Percentiles rank a stretch among this genome's conserved stretches.
Evolutionary conservation across 2,113 vertebrate genomes (phyloP).

Genomic region (Tringa solitaria): DNA sequence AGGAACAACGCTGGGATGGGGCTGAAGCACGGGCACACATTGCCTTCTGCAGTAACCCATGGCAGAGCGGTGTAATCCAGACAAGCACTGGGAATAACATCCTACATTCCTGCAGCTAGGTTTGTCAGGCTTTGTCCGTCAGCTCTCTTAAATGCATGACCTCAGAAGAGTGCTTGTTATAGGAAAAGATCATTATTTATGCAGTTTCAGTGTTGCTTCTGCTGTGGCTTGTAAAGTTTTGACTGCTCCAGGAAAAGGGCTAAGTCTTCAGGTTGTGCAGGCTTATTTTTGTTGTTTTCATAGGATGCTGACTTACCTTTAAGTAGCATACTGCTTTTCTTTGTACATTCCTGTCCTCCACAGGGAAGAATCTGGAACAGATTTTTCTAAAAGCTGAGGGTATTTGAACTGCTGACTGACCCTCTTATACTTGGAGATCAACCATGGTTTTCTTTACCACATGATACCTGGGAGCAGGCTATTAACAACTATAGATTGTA

Average conservation of each 20-base stretch:
- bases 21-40: fast-evolving
- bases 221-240: background rate
- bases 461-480: background rate
- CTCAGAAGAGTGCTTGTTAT: background rate
- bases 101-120: background rate
- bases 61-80: background rate
- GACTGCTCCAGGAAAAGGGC: background rate
- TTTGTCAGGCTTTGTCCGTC: background rate
- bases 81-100: background rate
- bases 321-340: background rate
- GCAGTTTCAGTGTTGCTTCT: background rate
- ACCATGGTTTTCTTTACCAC: background rate
- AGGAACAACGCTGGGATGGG: background rate
- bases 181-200: background rate
- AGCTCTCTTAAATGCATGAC: background rate
- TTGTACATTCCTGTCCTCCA: background rate
- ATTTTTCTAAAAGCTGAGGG: background rate
- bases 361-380: background rate
- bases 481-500: background rate
- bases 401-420: background rate
- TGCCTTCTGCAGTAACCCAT: fast-evolving
- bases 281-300: background rate
- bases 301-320: background rate
- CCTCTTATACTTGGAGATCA: background rate
- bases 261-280: background rate